Conservation (phyloP, 2,888 invertebrate species). For the Drosophila acutilabella region DNA sequence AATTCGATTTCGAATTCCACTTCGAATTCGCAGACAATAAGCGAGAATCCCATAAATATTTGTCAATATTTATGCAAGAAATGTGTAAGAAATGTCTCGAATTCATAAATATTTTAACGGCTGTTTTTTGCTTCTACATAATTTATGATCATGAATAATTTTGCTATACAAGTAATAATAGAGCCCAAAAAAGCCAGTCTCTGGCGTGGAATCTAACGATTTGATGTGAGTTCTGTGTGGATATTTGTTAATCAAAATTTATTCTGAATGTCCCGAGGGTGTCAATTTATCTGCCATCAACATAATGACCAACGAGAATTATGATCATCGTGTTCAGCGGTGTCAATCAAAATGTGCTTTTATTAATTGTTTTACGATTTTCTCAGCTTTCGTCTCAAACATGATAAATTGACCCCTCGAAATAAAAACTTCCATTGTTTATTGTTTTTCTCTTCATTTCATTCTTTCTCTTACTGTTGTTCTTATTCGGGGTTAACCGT, state of each 20-base stretch:
- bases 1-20: constrained; percentile 15
- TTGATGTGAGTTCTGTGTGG: constrained; percentile 18
- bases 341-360: constrained; percentile 70
- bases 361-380: constrained; percentile 62
- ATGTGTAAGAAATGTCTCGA: constrained; percentile 59
- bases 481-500: constrained; percentile 19
- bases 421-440: background rate
- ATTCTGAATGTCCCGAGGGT: constrained; percentile 67
- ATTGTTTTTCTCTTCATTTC: constrained; percentile 15
- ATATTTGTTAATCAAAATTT: constrained; percentile 57
- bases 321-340: constrained; percentile 40
- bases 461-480: constrained; percentile 12
- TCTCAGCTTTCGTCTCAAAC: constrained; percentile 6
- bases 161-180: constrained; percentile 18
- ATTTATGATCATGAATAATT: constrained; percentile 50
- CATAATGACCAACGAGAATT: constrained; percentile 48
- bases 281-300: constrained; percentile 73
- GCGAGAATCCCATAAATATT: constrained; percentile 5
- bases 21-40: constrained; percentile 5
- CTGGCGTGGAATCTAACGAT: constrained; percentile 25
- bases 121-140: constrained; percentile 22
- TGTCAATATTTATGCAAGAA: constrained; percentile 42
- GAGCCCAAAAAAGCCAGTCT: constrained; percentile 19
- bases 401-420: constrained; percentile 46
- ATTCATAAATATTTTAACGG: constrained; percentile 73